phyloP scores from a whole-genome alignment of 2,797 vertebrate genomes.

The Myotis daubentonii region DNA sequence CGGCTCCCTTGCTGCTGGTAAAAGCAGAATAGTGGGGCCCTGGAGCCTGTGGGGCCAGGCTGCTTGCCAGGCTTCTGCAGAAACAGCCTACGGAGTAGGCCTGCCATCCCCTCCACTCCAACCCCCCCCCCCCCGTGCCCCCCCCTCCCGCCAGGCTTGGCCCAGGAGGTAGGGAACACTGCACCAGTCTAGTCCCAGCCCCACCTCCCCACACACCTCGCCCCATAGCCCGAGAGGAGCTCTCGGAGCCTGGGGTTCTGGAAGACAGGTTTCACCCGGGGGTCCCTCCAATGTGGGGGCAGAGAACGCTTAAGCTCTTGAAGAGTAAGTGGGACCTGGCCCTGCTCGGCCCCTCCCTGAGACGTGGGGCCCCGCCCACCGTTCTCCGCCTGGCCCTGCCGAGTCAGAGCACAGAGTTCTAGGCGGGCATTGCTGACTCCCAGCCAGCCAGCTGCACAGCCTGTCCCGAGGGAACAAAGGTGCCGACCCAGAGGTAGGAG shows the following conservation, averaged over 20 bases:
- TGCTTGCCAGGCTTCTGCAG: constrained; percentile 63
- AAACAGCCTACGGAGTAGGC: constrained; percentile 57
- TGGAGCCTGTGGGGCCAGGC: constrained; percentile 61
- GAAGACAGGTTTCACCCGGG: neutral
- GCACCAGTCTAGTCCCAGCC: neutral
- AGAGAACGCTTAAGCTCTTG: neutral
- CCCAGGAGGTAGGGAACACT: neutral
- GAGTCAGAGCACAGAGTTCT: constrained; percentile 33
- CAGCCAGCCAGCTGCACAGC: constrained; percentile 43
- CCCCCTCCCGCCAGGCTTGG: neutral
- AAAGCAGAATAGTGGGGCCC: constrained; percentile 53
- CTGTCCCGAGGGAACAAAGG: neutral
- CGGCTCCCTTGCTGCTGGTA: constrained; percentile 35
- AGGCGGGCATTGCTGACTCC: constrained; percentile 79
- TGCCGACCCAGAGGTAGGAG: constrained; percentile 1
- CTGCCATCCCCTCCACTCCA: neutral
- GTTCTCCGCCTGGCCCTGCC: neutral
- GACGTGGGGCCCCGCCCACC: constrained; percentile 53
- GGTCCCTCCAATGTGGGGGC: neutral
- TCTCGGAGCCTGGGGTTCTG: neutral
- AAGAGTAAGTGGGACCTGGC: constrained; percentile 24
- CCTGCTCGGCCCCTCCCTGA: constrained; percentile 39
- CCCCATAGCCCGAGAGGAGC: neutral
- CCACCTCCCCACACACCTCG: neutral
- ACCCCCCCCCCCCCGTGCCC: too few relatives aligned